phyloP scores from a whole-genome alignment of 2,797 vertebrate genomes.

The Petrocephalus schoutedeni region DNA sequence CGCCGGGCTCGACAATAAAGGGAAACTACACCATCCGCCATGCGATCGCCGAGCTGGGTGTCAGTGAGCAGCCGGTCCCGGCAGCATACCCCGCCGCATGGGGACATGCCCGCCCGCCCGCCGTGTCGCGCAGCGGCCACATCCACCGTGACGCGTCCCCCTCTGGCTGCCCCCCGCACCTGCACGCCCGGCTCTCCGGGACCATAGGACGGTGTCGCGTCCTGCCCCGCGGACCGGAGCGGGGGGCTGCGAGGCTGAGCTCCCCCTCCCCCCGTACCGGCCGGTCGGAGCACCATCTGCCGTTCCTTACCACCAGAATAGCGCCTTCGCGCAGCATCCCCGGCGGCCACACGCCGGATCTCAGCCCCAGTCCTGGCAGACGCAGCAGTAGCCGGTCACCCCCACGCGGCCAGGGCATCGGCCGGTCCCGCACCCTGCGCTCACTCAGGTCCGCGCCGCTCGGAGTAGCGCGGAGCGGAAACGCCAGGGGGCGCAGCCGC shows the following conservation, averaged over 20 bases:
- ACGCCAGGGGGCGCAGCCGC: background rate
- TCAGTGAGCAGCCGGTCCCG: background rate
- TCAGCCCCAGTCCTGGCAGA: slow-evolving; percentile 16
- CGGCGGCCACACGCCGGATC: background rate
- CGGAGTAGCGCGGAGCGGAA: background rate
- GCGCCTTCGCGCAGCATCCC: slow-evolving; percentile 27
- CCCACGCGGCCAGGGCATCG: background rate
- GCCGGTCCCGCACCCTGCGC: background rate
- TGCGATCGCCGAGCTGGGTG: background rate
- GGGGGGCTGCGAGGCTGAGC: background rate
- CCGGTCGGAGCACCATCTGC: background rate
- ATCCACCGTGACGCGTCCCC: background rate
- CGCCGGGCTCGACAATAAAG: background rate
- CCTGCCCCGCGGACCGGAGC: background rate
- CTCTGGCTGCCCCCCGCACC: background rate
- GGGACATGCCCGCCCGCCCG: background rate
- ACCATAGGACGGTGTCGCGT: background rate
- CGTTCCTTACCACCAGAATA: slow-evolving; percentile 21
- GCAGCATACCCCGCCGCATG: background rate
- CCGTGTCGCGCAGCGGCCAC: background rate
- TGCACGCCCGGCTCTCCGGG: background rate
- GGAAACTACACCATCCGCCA: background rate
- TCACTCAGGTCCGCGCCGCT: background rate
- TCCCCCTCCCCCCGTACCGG: background rate
- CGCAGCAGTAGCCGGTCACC: background rate